Evolutionary conservation across 2,113 vertebrate species (phyloP), one percentile per base, ranked within the genome.

Genomic region (Pelecanoides urinatrix): DNA sequence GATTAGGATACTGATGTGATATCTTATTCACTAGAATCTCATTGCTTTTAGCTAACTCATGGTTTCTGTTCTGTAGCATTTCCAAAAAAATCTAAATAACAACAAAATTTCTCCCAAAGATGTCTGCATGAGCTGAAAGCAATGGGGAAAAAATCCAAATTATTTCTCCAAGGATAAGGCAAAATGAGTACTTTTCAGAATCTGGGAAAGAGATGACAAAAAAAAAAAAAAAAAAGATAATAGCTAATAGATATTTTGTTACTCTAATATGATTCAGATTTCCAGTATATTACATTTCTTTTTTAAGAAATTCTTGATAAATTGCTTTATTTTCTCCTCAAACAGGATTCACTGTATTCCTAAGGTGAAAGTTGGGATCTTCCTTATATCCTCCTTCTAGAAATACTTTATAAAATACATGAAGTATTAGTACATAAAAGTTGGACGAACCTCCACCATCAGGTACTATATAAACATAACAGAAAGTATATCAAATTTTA

Each of bases 1-100:
- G 58, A 97, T 97, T 96, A 97, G 86, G 93, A 77, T 97, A 96
- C 93, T 94, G 95, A 94, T 96, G 91, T 96, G 96, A 97, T 97
- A 91, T 96, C 96, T 98, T 97, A 97, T 66, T 98, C 92, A 96
- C 87, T 94, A 75, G 88, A 92, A 93, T 91, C 84, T n/a, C 42
- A 70, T 82, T 90, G n/a, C 71, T 97, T 92, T 97, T 79, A 97
- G 56, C 50, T 94, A 96, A 96, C 74, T 95, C 84, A 50, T 26
- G 40, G 26, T 94, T 80, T 85, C 59, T 56, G 27, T 25, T 62
- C 47, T 90, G 47, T 47, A 80, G 45, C 9, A 38, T 75, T 93
- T 94, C 91, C 55, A 93, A 94, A 84, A 83, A 79, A 47, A 82
- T 65, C 82, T 68, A 65, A 92, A 73, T 84, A 93, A 90, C 32